Conservation (phyloP, 2,888 invertebrate species). For the Seira ritae region DNA sequence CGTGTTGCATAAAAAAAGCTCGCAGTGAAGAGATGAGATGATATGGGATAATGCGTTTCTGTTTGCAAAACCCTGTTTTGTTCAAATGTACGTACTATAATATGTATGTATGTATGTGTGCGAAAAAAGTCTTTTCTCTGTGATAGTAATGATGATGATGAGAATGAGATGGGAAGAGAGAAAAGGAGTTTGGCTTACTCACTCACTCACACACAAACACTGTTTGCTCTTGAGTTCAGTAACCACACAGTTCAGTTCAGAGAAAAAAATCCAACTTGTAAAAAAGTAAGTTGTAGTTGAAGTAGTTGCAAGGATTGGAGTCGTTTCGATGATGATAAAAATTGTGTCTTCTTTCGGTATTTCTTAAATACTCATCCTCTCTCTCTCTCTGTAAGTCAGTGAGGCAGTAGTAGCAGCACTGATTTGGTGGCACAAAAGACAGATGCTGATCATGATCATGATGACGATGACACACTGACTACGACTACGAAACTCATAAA, state of each 20-base stretch:
- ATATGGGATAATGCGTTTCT: constrained; percentile 7
- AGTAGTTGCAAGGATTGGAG: neutral
- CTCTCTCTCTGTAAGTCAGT: constrained; percentile 1
- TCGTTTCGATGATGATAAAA: constrained; percentile 1
- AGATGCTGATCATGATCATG: too few relatives aligned
- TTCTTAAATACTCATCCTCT: too few relatives aligned
- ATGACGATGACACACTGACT: too few relatives aligned
- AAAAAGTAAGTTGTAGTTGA: too few relatives aligned
- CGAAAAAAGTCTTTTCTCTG: constrained; percentile 18
- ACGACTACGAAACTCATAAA: too few relatives aligned
- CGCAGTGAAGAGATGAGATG: neutral
- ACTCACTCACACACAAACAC: neutral
- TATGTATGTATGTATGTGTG: too few relatives aligned
- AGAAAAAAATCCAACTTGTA: neutral
- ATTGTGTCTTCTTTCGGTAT: neutral
- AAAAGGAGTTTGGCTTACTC: too few relatives aligned
- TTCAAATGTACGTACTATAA: too few relatives aligned
- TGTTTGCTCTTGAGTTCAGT: constrained; percentile 11
- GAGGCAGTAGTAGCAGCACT: neutral
- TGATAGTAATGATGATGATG: neutral
- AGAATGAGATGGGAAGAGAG: too few relatives aligned
- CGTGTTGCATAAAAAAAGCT: constrained; percentile 10
- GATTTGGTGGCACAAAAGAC: too few relatives aligned
- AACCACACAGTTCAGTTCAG: neutral
- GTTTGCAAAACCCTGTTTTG: constrained; percentile 18